phyloP scores from a whole-genome alignment of 2,113 vertebrate genomes.

The Pungitius pungitius region DNA sequence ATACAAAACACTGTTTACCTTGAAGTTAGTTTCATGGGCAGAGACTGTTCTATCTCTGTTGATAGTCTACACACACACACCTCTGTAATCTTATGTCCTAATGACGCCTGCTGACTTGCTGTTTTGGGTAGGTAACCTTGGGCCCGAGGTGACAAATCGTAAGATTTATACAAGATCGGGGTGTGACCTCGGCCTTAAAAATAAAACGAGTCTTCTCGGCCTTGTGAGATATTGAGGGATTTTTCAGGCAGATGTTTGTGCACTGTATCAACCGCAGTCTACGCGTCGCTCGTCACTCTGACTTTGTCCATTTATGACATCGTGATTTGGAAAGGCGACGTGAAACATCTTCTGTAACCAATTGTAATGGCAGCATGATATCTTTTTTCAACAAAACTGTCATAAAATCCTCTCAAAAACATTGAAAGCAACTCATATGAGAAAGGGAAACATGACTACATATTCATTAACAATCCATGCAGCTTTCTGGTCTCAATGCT shows the following conservation, averaged over 20 bases:
- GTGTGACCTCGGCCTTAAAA: neutral
- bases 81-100: constrained; percentile 5
- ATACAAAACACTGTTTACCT: constrained; percentile 40
- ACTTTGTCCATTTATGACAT: neutral
- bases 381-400: no score
- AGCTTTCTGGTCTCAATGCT: neutral
- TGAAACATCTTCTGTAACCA: neutral
- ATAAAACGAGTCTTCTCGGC: neutral
- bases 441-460: neutral
- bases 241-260: neutral
- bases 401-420: neutral
- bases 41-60: constrained; percentile 20
- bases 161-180: neutral
- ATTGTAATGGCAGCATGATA: neutral
- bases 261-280: neutral
- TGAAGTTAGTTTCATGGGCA: neutral
- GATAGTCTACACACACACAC: neutral
- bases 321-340: neutral
- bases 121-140: constrained; percentile 54
- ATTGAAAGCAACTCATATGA: neutral
- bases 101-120: constrained; percentile 26
- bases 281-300: neutral
- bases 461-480: neutral
- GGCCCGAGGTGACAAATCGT: neutral
- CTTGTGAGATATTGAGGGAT: neutral